A percentile compares a stretch with the other conserved stretches of the same genome.
Evolutionary conservation across 2,888 invertebrate genomes (phyloP).

Genomic region (Pyralis farinalis): DNA sequence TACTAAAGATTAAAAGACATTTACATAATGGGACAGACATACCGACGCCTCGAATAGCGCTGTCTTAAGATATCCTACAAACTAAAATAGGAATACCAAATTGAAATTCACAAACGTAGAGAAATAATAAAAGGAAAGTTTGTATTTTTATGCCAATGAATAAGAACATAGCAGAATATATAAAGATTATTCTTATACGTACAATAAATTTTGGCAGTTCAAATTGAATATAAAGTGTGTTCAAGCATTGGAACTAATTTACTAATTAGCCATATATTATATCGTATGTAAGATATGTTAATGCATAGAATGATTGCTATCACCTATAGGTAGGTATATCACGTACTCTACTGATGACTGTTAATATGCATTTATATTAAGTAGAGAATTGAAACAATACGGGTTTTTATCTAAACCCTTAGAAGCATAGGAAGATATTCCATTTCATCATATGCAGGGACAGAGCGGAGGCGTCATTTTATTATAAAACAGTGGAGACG

Average conservation of each 20-base stretch:
- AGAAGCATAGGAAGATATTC: not conserved
- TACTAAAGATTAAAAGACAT: conserved; percentile 52
- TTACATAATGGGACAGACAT: conserved; percentile 61
- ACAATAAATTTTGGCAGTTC: no score
- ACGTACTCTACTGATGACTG: no score
- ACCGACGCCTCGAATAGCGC: conserved; percentile 43
- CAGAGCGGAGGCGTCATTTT: not conserved
- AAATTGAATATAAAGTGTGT: not conserved
- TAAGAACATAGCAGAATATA: not conserved
- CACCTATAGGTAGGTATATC: not conserved
- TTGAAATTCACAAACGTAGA: no score
- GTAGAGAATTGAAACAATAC: not conserved
- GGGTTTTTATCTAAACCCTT: not conserved
- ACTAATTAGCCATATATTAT: not conserved
- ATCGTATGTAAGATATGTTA: not conserved
- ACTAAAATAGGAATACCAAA: not conserved
- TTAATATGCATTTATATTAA: not conserved
- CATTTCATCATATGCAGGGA: not conserved
- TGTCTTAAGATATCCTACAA: conserved; percentile 23
- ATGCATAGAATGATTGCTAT: not conserved
- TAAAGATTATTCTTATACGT: not conserved
- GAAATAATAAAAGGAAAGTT: no score
- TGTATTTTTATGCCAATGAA: not conserved
- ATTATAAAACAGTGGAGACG: conserved; percentile 8
- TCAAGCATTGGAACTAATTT: not conserved